Conservation (phyloP, 2,113 vertebrate genomes). For the Proteles cristata region DNA sequence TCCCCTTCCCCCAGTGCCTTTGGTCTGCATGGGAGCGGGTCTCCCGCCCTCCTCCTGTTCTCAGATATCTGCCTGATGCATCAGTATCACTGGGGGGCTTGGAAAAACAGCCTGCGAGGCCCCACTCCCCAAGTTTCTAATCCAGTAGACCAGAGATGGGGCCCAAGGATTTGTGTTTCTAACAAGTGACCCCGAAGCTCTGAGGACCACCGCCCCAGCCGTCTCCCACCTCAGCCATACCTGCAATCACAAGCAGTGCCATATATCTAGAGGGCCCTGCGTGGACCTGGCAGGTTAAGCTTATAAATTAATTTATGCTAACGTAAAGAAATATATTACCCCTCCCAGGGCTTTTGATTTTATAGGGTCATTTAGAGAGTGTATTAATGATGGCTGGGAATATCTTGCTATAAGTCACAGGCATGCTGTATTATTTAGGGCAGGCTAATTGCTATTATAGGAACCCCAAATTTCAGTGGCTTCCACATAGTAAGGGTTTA, state of each 20-base stretch:
- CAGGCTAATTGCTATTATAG: conserved; percentile 8
- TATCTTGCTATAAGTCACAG: conserved; percentile 48
- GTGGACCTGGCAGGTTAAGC: not conserved
- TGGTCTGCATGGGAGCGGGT: not conserved
- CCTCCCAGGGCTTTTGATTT: conserved; percentile 51
- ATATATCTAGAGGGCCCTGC: not conserved
- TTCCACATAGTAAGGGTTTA: not conserved
- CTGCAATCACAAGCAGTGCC: not conserved
- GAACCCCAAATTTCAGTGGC: not conserved
- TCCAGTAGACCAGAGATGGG: not conserved
- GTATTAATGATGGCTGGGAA: conserved; percentile 44
- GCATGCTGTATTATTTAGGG: conserved; percentile 8
- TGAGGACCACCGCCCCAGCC: not conserved
- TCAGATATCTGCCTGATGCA: not conserved
- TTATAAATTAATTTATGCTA: conserved; percentile 52
- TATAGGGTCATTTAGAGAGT: conserved; percentile 44
- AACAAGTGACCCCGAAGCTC: not conserved
- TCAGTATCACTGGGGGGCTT: not conserved
- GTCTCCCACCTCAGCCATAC: not conserved
- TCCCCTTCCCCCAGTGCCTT: not conserved
- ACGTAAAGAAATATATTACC: conserved; percentile 55
- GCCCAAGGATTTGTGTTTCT: not conserved
- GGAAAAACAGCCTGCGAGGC: not conserved
- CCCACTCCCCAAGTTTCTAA: not conserved
- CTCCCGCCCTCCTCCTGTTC: not conserved